phyloP scores from a whole-genome alignment of 2,888 invertebrate genomes.

The Chrysolina oricalcia region DNA sequence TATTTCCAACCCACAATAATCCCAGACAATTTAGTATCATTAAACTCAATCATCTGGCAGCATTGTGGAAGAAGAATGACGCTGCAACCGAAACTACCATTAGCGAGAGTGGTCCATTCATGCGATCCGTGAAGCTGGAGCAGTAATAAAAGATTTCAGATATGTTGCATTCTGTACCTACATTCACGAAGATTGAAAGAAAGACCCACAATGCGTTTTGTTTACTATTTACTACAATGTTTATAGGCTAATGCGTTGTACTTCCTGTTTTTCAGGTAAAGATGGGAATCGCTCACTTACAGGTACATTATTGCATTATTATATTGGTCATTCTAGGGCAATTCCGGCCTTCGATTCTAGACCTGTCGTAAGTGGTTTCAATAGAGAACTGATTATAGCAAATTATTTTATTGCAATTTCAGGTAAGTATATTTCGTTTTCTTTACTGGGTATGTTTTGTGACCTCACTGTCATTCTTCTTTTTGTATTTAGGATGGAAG shows the following conservation, averaged over 20 bases:
- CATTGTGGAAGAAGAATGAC: conserved; percentile 24
- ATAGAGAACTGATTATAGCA: neutral
- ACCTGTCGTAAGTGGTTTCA: neutral
- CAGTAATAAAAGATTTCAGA: conserved; percentile 23
- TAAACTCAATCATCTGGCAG: conserved; percentile 16
- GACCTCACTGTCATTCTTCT: no score
- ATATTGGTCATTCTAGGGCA: neutral
- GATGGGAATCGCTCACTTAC: conserved; percentile 5
- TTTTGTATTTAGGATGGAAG: no score
- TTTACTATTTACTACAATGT: conserved; percentile 39
- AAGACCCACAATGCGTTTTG: conserved; percentile 28
- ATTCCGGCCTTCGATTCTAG: neutral
- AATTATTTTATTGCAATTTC: no score
- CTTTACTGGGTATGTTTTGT: no score
- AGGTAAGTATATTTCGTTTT: no score
- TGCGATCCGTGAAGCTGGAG: neutral
- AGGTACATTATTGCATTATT: neutral
- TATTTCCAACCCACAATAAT: conserved; percentile 23
- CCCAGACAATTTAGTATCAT: conserved; percentile 29
- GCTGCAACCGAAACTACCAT: conserved; percentile 28
- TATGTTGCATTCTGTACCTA: conserved; percentile 20
- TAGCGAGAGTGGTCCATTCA: conserved; percentile 32
- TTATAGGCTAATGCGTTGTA: conserved; percentile 43
- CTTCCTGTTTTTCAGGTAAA: conserved; percentile 38
- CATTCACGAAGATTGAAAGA: conserved; percentile 20